A percentile compares a stretch with the other conserved stretches of the same genome.
Conservation (phyloP, 2,113 vertebrate genomes). For the Chloropsis hardwickii region DNA sequence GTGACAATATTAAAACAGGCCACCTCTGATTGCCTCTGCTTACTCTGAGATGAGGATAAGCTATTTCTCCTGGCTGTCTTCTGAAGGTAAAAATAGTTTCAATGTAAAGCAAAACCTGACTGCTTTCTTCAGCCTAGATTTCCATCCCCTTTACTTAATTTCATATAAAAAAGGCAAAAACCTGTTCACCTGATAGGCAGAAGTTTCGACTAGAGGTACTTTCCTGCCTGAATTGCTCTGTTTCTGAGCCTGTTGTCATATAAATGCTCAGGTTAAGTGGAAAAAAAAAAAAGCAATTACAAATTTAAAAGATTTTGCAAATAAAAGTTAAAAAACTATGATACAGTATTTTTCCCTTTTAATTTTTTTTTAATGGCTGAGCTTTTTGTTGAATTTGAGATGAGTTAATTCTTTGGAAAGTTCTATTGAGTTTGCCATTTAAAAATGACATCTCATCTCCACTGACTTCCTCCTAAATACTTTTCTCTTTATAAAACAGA, state of each 20-base stretch:
- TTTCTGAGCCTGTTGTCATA: not conserved
- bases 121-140: not conserved
- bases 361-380: not conserved
- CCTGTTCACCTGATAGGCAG: not conserved
- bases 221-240: not conserved
- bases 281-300: not conserved
- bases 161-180: not conserved
- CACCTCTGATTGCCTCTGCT: not conserved
- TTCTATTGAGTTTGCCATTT: not conserved
- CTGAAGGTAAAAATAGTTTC: not conserved
- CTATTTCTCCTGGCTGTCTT: not conserved
- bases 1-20: not conserved
- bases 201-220: not conserved
- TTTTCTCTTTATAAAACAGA: not conserved
- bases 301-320: not conserved
- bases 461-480: not conserved
- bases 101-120: not conserved
- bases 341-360: not conserved
- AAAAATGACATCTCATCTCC: not conserved
- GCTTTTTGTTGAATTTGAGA: not conserved
- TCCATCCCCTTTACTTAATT: not conserved
- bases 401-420: not conserved
- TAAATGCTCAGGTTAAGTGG: not conserved
- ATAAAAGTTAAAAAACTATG: not conserved
- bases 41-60: not conserved